phyloP scores from a whole-genome alignment of 2,888 invertebrate species.

The Dermolepida albohirtum region DNA sequence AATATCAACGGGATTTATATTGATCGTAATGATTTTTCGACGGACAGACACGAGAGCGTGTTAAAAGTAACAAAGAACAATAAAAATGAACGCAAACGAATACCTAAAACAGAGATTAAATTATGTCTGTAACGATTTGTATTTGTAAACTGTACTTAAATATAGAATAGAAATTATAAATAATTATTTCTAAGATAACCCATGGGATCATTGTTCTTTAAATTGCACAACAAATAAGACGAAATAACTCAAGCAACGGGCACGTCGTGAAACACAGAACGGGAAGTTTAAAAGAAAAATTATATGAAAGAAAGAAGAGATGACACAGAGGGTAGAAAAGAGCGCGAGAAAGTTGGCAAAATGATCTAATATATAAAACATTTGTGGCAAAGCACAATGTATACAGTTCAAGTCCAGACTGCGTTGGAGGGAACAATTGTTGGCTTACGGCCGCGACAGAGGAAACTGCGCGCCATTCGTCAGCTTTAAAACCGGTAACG shows the following conservation, averaged over 20 bases:
- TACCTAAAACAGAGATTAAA: too few relatives aligned
- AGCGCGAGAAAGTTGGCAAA: slow-evolving; percentile 20
- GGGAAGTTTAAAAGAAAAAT: slow-evolving; percentile 18
- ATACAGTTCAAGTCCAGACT: slow-evolving; percentile 31
- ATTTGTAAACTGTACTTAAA: too few relatives aligned
- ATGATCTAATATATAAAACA: slow-evolving; percentile 34
- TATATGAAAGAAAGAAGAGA: slow-evolving; percentile 4
- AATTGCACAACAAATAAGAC: slow-evolving; percentile 1
- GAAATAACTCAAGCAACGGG: background rate
- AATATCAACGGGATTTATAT: too few relatives aligned
- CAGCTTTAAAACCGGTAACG: slow-evolving; percentile 54
- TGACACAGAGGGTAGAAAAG: background rate
- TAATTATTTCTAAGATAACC: slow-evolving; percentile 8
- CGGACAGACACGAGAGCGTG: too few relatives aligned
- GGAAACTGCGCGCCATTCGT: slow-evolving; percentile 40
- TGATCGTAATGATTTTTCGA: too few relatives aligned
- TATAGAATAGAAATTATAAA: background rate
- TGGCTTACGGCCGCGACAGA: slow-evolving; percentile 28
- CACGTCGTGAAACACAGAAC: slow-evolving; percentile 7
- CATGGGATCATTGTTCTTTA: slow-evolving; percentile 5
- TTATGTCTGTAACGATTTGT: too few relatives aligned
- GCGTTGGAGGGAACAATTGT: slow-evolving; percentile 24
- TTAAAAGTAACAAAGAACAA: too few relatives aligned
- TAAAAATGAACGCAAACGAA: too few relatives aligned
- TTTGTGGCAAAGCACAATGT: slow-evolving; percentile 32